Conservation (phyloP, 2,888 invertebrate species). For the Eupelmus urozonus region DNA sequence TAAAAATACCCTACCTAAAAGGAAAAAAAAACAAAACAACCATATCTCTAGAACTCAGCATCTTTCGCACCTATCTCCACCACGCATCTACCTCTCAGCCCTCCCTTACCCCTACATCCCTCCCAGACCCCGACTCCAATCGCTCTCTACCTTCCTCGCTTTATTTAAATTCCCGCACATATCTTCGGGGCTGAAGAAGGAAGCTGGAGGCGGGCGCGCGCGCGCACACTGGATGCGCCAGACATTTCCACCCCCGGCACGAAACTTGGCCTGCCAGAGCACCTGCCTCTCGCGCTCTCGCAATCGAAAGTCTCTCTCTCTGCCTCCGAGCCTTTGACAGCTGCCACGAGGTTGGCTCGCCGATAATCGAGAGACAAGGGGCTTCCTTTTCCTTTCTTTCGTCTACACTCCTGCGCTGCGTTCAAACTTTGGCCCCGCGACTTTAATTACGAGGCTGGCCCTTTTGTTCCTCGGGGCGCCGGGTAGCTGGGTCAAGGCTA, state of each 20-base stretch:
- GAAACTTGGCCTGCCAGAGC: constrained; percentile 31
- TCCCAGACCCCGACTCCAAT: neutral
- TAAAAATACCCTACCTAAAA: too few relatives aligned
- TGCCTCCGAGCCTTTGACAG: constrained; percentile 55
- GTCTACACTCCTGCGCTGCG: constrained; percentile 11
- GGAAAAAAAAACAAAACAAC: too few relatives aligned
- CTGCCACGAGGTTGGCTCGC: constrained; percentile 48
- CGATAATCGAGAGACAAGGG: constrained; percentile 54
- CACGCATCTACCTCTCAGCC: neutral
- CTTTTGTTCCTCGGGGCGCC: constrained; percentile 32
- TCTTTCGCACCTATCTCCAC: neutral
- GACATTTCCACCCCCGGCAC: constrained; percentile 39
- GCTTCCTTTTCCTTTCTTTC: constrained; percentile 46
- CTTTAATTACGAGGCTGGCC: constrained; percentile 59
- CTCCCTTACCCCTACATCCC: neutral
- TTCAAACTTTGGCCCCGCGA: neutral
- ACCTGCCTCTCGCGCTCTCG: constrained; percentile 28
- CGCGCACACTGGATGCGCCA: constrained; percentile 35
- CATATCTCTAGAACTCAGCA: neutral
- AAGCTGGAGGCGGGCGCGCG: too few relatives aligned
- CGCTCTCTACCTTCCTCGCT: neutral
- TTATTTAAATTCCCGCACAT: constrained; percentile 48
- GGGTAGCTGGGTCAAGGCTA: constrained; percentile 47
- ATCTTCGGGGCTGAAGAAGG: too few relatives aligned
- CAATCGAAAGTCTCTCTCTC: constrained; percentile 26